Base-by-base conservation (phyloP, 2,797 vertebrate species). In the Hemibagrus guttatus region DNA sequence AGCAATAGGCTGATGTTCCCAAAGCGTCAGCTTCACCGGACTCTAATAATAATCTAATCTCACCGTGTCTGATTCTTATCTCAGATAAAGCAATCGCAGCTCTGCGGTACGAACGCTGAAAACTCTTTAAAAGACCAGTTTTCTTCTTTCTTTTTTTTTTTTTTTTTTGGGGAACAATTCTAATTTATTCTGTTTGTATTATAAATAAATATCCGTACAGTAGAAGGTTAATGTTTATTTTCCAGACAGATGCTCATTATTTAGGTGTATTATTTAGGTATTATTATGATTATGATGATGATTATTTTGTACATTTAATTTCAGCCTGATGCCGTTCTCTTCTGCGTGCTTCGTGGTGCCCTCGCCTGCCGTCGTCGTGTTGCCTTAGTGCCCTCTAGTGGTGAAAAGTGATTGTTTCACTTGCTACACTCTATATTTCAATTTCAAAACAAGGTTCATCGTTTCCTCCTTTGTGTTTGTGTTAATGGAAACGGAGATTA, bases 371-470 rank as follows among this genome's bases (percentile, higher is more conserved):
- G 92, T 96, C 61, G 93, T 96, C 61, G 94, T 96, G 94, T 96
- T 95, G 95, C 94, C 95, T 95, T 93, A 94, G 94, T 96, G 94
- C 94, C 94, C 94, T 95, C 95, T 95, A 95, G 95, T 95, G 95
- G 89, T 95, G 92, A 89, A 93, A 92, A 94, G 94, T 95, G 94
- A 92, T 94, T 91, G 88, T 92, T 92, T 94, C 95, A 94, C 93
- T 89, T 89, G 83, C 82, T 91, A 89, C 86, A 82, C 84, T 87
- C 85, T 86, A 42, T 87, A 84, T 84, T 90, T 82, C 85, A 61
- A 86, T 88, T 85, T 69, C 11, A 58, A 78, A 31, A 35, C 19
- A 39, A 46, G 42, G 35, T 81, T 81, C 8, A 16, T 39, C 11
- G 4, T 49, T n/a, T 81, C 35, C 79, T 49, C 9, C 23, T n/a